Evolutionary conservation across 1,140 invertebrate genomes (phyloP).

Genomic region (Batillaria attramentaria): DNA sequence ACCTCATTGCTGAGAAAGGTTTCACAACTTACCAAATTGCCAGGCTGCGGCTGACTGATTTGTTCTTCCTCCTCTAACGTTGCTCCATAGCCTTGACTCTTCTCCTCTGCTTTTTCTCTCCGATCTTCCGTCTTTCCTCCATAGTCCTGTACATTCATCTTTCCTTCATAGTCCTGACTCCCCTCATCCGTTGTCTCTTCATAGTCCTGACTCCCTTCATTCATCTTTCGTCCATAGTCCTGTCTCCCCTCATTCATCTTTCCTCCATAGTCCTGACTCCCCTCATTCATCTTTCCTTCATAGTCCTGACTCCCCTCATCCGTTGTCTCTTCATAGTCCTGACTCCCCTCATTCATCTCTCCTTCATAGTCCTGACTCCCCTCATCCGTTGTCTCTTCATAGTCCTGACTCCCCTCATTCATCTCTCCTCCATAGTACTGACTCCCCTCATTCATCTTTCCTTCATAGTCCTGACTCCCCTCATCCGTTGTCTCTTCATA

Average conservation of each 20-base stretch:
- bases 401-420: not conserved
- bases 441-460: not conserved
- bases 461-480: too few species aligned
- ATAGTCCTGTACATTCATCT: not conserved
- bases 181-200: not conserved
- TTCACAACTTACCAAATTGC: not conserved
- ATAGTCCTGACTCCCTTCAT: not conserved
- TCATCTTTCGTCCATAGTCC: not conserved
- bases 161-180: not conserved
- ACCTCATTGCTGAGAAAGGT: constrained; percentile 1
- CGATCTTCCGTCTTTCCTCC: not conserved
- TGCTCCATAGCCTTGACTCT: not conserved
- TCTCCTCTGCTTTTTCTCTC: not conserved
- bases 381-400: not conserved
- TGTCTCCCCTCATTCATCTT: not conserved
- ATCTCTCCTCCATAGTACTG: not conserved
- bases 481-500: not conserved
- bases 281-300: not conserved
- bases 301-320: not conserved
- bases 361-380: not conserved
- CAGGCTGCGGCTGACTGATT: not conserved
- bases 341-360: not conserved
- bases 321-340: not conserved
- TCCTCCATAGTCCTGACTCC: not conserved
- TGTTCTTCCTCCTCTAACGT: not conserved